Percentiles rank a stretch among this genome's conserved stretches.
phyloP scores from a whole-genome alignment of 2,113 vertebrate species.

The Platichthys flesus region DNA sequence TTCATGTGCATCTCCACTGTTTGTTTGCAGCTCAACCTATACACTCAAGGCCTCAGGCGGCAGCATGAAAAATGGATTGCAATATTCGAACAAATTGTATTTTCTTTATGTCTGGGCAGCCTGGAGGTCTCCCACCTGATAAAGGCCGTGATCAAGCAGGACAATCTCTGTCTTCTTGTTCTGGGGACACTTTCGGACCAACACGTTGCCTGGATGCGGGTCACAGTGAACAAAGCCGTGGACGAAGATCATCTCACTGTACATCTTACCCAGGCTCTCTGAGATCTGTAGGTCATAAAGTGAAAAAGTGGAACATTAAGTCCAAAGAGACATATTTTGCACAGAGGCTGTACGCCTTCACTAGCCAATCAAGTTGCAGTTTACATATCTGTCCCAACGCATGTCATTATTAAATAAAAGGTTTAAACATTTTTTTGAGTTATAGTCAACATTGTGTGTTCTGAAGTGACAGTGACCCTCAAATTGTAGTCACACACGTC shows the following conservation, averaged over 20 bases:
- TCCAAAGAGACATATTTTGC: not conserved
- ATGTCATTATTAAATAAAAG: no score
- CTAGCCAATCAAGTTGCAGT: no score
- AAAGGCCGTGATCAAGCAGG: conserved; percentile 95
- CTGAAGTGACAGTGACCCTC: no score
- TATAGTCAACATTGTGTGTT: no score
- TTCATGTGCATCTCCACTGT: conserved; percentile 16
- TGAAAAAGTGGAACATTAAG: not conserved
- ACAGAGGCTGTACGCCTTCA: not conserved
- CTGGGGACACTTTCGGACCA: conserved; percentile 87
- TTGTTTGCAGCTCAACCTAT: conserved; percentile 36
- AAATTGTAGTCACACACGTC: no score
- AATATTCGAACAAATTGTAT: conserved; percentile 66
- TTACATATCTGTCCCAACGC: no score
- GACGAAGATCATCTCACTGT: conserved; percentile 99
- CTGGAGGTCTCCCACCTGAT: conserved; percentile 87
- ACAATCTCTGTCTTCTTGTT: conserved; percentile 88
- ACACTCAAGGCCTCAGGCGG: conserved; percentile 46
- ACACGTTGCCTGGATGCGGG: conserved; percentile 94
- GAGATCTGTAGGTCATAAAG: conserved; percentile 85
- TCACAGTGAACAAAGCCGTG: conserved; percentile 98
- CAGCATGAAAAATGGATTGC: conserved; percentile 74
- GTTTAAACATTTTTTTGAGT: no score
- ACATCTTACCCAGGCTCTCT: conserved; percentile 90
- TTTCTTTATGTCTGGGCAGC: conserved; percentile 41